These are phyloP conservation scores for Leptestheria dahalacensis DNA, from an alignment of 1,140 invertebrate species.

Conservation along the genomic window DNA sequence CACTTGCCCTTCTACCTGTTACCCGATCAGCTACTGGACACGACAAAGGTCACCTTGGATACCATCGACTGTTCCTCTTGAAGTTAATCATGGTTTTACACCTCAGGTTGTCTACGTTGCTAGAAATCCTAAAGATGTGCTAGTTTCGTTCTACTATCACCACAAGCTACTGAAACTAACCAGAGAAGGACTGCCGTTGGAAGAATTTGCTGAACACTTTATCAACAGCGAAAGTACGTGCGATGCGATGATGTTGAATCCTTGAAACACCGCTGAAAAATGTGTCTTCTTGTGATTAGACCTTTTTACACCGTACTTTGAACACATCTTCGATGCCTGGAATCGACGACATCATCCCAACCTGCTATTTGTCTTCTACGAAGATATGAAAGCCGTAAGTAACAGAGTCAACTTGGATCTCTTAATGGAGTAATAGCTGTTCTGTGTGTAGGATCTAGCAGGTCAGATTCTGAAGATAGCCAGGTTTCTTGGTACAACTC, in stretches of 20 bases:
- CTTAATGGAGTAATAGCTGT: background rate
- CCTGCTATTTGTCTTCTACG: conserved; percentile 64
- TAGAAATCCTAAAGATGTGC: conserved; percentile 32
- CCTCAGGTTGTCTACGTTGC: conserved; percentile 23
- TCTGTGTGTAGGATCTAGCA: conserved; percentile 36
- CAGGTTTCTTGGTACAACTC: conserved; percentile 48
- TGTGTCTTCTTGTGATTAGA: conserved; percentile 30
- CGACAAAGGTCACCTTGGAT: conserved; percentile 22
- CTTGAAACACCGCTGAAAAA: background rate
- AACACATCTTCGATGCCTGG: conserved; percentile 20
- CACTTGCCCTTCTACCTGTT: conserved; percentile 59
- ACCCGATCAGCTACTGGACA: conserved; percentile 44
- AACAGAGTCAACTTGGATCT: background rate
- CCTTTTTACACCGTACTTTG: conserved; percentile 25
- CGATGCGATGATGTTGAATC: background rate
- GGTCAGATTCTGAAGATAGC: conserved; percentile 48
- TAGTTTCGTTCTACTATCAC: conserved; percentile 32
- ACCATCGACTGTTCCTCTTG: background rate
- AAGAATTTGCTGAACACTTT: conserved; percentile 68
- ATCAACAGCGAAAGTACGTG: conserved; percentile 41
- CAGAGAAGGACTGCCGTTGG: conserved; percentile 32
- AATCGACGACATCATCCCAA: conserved; percentile 39
- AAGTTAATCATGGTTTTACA: background rate
- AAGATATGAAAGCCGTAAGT: conserved; percentile 57
- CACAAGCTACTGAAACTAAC: conserved; percentile 19